Conservation (phyloP, 2,113 vertebrate genomes). For the Gobio gobio region DNA sequence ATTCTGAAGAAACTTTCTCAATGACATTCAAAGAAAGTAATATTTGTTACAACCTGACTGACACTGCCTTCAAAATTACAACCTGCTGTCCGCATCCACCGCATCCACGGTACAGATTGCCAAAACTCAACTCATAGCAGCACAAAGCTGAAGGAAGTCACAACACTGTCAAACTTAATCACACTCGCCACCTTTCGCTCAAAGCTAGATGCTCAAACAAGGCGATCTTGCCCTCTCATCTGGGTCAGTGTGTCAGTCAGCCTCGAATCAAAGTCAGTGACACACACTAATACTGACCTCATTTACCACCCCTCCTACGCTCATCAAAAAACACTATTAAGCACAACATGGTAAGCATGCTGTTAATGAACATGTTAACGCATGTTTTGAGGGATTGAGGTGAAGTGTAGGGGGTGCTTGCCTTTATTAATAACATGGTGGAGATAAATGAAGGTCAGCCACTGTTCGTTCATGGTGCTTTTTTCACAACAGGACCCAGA, state of each 20-base stretch:
- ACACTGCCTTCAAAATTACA: background rate
- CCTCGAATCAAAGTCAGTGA: constrained; percentile 46
- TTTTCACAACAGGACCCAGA: constrained; percentile 18
- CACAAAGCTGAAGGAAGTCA: constrained; percentile 36
- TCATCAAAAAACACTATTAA: background rate
- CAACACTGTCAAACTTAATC: constrained; percentile 44
- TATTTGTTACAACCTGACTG: background rate
- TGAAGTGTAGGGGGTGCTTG: background rate
- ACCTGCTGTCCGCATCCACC: background rate
- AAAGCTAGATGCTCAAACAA: constrained; percentile 2
- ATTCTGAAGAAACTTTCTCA: background rate
- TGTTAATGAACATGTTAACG: background rate
- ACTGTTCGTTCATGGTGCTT: background rate
- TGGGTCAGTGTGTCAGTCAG: constrained; percentile 52
- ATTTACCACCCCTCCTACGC: constrained; percentile 19
- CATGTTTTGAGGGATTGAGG: background rate
- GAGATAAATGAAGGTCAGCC: constrained; percentile 29
- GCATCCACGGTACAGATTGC: background rate
- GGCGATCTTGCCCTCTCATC: constrained; percentile 23
- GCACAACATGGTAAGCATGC: background rate
- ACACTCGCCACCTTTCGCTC: background rate
- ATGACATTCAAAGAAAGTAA: background rate
- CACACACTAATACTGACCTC: constrained; percentile 43
- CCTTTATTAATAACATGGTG: background rate
- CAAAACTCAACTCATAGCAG: constrained; percentile 20